These are phyloP conservation scores for Crotalus tigris DNA, from an alignment of 2,113 vertebrate species.

Conservation along the genomic window DNA sequence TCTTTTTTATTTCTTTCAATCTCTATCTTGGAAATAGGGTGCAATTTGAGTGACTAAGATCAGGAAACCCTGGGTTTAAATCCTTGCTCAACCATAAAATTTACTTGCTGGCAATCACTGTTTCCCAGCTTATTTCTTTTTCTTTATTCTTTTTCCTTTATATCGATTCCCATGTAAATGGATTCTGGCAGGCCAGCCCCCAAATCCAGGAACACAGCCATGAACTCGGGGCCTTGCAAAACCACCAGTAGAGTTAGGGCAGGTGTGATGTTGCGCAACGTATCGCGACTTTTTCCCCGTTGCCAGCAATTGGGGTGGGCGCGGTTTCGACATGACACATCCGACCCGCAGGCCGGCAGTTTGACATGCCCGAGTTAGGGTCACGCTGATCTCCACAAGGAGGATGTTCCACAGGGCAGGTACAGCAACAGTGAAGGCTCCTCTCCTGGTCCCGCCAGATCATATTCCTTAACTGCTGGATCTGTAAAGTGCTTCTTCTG, in stretches of 20 bases:
- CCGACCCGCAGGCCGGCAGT: rapidly evolving
- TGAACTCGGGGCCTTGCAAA: background rate
- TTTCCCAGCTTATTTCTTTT: background rate
- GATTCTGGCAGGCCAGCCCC: background rate
- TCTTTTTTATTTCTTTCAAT: background rate
- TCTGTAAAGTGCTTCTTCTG: background rate
- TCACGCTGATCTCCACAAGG: background rate
- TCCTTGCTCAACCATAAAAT: background rate
- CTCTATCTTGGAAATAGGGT: background rate
- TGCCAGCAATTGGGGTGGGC: no score
- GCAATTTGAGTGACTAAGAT: background rate
- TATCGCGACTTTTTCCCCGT: no score
- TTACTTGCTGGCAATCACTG: background rate
- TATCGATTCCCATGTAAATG: background rate
- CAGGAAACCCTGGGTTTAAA: background rate
- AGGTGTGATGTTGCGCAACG: no score
- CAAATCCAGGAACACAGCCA: background rate
- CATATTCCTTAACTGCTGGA: background rate
- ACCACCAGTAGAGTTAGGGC: background rate
- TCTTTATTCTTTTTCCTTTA: background rate
- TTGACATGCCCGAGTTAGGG: no score
- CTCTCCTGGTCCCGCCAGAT: background rate
- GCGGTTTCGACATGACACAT: no score
- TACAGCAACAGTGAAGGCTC: background rate
- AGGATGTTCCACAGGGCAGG: background rate